A percentile compares a stretch with the other conserved stretches of the same genome.
phyloP scores from a whole-genome alignment of 2,113 vertebrate species.

The Aegypius monachus region DNA sequence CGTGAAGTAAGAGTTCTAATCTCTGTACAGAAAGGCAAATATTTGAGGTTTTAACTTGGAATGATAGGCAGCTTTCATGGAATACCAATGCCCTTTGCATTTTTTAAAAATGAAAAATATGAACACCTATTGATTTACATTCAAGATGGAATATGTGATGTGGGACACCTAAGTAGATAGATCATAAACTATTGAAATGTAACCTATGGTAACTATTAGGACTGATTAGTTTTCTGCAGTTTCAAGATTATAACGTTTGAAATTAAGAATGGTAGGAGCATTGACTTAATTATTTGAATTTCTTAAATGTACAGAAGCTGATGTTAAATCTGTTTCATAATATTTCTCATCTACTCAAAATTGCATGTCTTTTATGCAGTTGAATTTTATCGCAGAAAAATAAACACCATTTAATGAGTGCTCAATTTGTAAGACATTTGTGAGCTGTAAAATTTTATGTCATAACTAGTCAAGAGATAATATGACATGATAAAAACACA shows the following conservation, averaged over 20 bases:
- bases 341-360: not conserved
- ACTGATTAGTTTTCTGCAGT: not conserved
- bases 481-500: not conserved
- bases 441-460: not conserved
- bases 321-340: not conserved
- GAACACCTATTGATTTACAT: not conserved
- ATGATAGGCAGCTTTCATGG: not conserved
- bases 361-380: not conserved
- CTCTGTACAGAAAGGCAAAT: slow-evolving; percentile 34
- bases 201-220: not conserved
- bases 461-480: not conserved
- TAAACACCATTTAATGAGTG: not conserved
- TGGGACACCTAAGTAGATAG: not conserved
- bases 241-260: not conserved
- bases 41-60: slow-evolving; percentile 35
- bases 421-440: not conserved
- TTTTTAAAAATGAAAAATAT: not conserved
- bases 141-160: not conserved
- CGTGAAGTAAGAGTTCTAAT: slow-evolving; percentile 38
- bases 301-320: not conserved
- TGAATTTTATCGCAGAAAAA: not conserved
- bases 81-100: not conserved
- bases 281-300: not conserved
- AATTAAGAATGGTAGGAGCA: not conserved
- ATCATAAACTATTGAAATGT: not conserved